These are phyloP conservation scores for Micrasema minimum DNA, from an alignment of 1,140 invertebrate genomes.

Conservation along the genomic window DNA sequence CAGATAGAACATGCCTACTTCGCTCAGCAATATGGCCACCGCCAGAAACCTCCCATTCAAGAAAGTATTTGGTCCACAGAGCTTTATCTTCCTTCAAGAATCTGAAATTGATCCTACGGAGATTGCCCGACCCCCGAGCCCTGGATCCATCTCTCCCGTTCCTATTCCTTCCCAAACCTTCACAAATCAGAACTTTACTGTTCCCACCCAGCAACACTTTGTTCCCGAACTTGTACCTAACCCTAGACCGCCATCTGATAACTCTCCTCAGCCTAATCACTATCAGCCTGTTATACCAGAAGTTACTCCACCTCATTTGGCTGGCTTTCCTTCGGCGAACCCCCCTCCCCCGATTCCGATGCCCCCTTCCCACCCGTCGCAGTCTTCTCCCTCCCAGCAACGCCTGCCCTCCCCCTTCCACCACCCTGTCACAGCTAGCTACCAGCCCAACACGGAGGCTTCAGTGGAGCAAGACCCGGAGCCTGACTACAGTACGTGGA, in stretches of 20 bases:
- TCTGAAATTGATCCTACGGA: conserved; percentile 80
- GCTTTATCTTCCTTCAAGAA: conserved; percentile 81
- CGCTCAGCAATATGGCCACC: conserved; percentile 68
- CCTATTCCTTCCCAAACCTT: conserved; percentile 82
- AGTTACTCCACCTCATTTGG: conserved; percentile 50
- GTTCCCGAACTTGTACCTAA: conserved; percentile 54
- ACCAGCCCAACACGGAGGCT: conserved; percentile 37
- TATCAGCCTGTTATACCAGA: conserved; percentile 30
- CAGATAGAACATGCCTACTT: conserved; percentile 71
- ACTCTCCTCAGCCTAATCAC: conserved; percentile 28
- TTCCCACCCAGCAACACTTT: conserved; percentile 57
- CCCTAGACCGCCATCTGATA: conserved; percentile 33
- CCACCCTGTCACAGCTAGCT: conserved; percentile 46
- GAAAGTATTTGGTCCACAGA: conserved; percentile 78
- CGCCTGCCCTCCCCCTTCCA: conserved; percentile 50
- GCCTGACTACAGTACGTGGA: conserved; percentile 26
- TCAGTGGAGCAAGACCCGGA: conserved; percentile 10
- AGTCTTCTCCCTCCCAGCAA: conserved; percentile 45
- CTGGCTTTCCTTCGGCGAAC: conserved; percentile 45
- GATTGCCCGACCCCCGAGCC: conserved; percentile 61
- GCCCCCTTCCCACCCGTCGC: conserved; percentile 45
- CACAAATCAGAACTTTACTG: conserved; percentile 79
- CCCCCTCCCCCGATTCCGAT: conserved; percentile 47
- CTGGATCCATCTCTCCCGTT: conserved; percentile 65
- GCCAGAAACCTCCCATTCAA: conserved; percentile 70